Evolutionary conservation across 2,888 invertebrate genomes (phyloP), one percentile per base, ranked within the genome.

Genomic region (Oscheius sp.): DNA sequence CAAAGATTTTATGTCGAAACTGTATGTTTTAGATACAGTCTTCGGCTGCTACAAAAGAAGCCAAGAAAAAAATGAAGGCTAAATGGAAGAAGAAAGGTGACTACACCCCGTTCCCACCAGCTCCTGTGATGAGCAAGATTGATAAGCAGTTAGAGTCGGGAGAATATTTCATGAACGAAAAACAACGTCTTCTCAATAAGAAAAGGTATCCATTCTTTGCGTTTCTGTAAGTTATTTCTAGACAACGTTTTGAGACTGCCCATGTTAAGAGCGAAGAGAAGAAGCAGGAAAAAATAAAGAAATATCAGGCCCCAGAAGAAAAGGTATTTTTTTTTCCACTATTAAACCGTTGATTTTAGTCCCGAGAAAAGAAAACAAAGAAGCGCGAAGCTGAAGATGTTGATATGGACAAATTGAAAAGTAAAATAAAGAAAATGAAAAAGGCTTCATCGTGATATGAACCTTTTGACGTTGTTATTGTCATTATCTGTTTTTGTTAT

Each of bases 81-180:
- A 93, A 93, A 84, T 95, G 94, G 90, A 93, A 93, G 84, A 91
- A 92, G n/a, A 97, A 97, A 91, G 94, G 94, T 89, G 93, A 93
- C 12, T 99, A 98, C 89, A 98, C 97, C 76, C 98, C 98, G 25
- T 99, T 98, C 92, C 98, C 99, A 73, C 98, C 98, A 1, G 92
- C 91, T 69, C 53, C 49, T 7, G 52, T 53, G 13, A 29, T 58
- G 46, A 70, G 70, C 70, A 70, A 70, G 70, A 90, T 95, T 87
- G 98, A 99, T 89, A 93, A 93, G 88, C 92, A 95, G 89, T 90
- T 99, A 88, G 95, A 94, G n/a, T 92, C 93, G 55, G 99, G 99
- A 72, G 97, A 98, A 91, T 99, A 94, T 90, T 99, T 99, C 92
- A 92, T 98, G 66, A 94, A 93, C 85, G 89, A 90, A 73, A 76